Conservation (phyloP, 2,888 invertebrate species). For the Oasisia sp. region DNA sequence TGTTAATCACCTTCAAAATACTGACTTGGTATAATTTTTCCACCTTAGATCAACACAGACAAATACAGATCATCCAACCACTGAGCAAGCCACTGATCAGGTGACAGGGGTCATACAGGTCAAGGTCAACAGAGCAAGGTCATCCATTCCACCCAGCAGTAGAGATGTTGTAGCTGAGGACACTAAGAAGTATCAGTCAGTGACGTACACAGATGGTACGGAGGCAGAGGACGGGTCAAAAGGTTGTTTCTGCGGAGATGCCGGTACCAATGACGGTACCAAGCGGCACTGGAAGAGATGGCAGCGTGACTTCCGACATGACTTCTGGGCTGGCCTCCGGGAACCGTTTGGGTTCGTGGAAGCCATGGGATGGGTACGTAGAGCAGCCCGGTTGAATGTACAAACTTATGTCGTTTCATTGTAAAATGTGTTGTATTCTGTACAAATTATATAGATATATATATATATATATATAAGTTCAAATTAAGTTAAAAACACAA, state of each 20-base stretch:
- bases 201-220: neutral
- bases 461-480: too few relatives aligned
- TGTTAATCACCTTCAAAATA: neutral
- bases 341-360: neutral
- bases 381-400: too few relatives aligned
- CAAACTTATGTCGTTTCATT: too few relatives aligned
- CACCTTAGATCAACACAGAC: neutral
- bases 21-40: neutral
- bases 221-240: neutral
- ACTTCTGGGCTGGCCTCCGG: neutral
- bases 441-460: too few relatives aligned
- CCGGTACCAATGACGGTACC: neutral
- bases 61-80: neutral
- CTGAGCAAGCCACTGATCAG: neutral
- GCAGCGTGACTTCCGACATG: neutral
- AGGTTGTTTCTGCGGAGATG: neutral
- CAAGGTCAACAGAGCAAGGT: neutral
- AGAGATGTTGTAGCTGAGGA: neutral
- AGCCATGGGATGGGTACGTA: conserved; percentile 5
- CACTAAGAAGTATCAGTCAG: neutral
- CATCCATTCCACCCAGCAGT: neutral
- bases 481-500: too few relatives aligned
- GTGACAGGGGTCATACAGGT: neutral
- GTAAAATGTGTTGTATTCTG: too few relatives aligned
- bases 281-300: neutral